Percentiles rank a stretch among this genome's conserved stretches.
These are phyloP conservation scores for Microcebus jonahi DNA, from an alignment of 2,113 vertebrate species.

Conservation along the genomic window DNA sequence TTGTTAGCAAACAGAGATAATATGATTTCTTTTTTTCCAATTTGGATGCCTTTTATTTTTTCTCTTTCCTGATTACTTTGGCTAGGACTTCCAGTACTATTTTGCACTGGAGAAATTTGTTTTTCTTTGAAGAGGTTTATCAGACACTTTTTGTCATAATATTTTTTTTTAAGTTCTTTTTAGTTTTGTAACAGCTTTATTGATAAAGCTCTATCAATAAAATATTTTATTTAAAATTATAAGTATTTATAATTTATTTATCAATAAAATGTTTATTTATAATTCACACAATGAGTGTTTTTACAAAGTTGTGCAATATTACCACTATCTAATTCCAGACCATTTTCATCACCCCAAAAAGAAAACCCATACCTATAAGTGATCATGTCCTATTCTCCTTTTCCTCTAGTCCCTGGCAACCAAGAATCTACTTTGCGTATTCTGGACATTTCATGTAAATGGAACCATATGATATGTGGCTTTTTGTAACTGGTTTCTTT, in stretches of 20 bases:
- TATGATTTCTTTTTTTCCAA: too few relatives aligned
- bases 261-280: too few relatives aligned
- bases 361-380: not conserved
- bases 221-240: too few relatives aligned
- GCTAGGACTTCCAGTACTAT: too few relatives aligned
- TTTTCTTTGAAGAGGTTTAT: conserved; percentile 18
- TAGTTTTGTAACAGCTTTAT: not conserved
- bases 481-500: conserved; percentile 23
- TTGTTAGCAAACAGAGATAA: too few relatives aligned
- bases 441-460: not conserved
- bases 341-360: not conserved
- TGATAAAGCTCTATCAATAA: not conserved
- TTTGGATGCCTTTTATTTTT: too few relatives aligned
- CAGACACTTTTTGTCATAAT: not conserved
- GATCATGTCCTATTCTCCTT: not conserved
- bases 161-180: not conserved
- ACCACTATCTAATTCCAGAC: not conserved
- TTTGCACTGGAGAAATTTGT: not conserved
- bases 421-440: not conserved
- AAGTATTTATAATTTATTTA: too few relatives aligned
- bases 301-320: not conserved
- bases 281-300: not conserved
- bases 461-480: not conserved
- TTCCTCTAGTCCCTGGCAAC: not conserved
- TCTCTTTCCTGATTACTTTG: too few relatives aligned